Evolutionary conservation across 2,888 invertebrate species (phyloP).

Genomic region (Tanypteryx hageni): DNA sequence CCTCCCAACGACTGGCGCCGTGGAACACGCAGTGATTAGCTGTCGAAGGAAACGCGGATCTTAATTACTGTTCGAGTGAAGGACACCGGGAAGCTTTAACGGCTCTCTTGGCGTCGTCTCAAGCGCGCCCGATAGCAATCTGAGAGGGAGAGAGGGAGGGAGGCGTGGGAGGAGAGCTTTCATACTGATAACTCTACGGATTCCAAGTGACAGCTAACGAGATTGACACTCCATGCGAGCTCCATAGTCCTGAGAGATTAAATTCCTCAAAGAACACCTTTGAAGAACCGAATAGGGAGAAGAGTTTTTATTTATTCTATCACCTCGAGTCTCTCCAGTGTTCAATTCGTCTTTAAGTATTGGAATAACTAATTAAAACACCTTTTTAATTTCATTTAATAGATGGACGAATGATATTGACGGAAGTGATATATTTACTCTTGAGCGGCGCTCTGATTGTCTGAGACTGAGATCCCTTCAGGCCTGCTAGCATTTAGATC

Average conservation of each 20-base stretch:
- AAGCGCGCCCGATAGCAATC: neutral
- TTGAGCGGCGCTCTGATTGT: no score
- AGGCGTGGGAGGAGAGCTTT: neutral
- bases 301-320: neutral
- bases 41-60: slow-evolving; percentile 54
- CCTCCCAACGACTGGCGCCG: neutral
- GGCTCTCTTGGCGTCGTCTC: neutral
- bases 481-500: no score
- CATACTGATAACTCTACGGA: slow-evolving; percentile 1
- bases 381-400: neutral
- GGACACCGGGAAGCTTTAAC: neutral
- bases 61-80: slow-evolving; percentile 27
- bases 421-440: neutral
- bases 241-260: slow-evolving; percentile 10
- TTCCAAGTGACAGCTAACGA: neutral
- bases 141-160: neutral
- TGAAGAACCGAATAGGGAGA: neutral
- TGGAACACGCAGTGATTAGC: slow-evolving; percentile 53
- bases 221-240: neutral
- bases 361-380: neutral
- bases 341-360: neutral
- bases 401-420: neutral
- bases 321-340: neutral
- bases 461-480: no score
- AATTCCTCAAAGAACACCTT: neutral